Percentiles rank a stretch among this genome's conserved stretches.
These are phyloP conservation scores for Lerista edwardsae DNA, from an alignment of 2,797 vertebrate species.

Conservation along the genomic window DNA sequence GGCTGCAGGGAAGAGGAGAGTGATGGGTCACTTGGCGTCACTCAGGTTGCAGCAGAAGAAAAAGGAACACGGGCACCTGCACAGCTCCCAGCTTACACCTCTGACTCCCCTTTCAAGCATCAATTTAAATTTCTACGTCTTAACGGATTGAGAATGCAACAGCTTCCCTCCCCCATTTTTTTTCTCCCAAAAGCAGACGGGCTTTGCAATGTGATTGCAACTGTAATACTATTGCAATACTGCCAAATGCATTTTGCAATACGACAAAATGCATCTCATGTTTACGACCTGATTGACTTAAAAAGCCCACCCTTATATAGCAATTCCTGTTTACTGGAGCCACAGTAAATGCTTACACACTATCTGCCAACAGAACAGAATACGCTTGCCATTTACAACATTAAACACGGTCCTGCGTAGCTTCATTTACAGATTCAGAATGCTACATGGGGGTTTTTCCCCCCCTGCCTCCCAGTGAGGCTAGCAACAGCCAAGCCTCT, in stretches of 20 bases:
- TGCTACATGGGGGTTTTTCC: conserved; percentile 26
- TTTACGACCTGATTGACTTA: conserved; percentile 42
- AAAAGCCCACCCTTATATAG: conserved; percentile 44
- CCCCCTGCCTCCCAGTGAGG: conserved; percentile 2
- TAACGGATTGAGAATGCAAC: conserved; percentile 49
- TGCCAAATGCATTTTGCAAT: too few relatives aligned
- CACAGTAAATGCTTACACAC: conserved; percentile 71
- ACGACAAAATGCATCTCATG: conserved; percentile 51
- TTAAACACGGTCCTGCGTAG: conserved; percentile 63
- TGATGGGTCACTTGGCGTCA: conserved; percentile 26
- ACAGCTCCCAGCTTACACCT: conserved; percentile 44
- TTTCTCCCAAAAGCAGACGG: background rate
- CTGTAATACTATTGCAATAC: conserved; percentile 45
- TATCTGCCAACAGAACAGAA: conserved; percentile 70
- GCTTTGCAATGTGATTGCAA: too few relatives aligned
- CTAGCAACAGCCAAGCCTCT: conserved; percentile 67
- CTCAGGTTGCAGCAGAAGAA: conserved; percentile 30
- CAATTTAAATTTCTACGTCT: conserved; percentile 46
- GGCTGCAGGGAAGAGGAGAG: conserved; percentile 40
- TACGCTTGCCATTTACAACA: conserved; percentile 69
- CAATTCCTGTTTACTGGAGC: conserved; percentile 69
- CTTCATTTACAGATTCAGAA: conserved; percentile 68
- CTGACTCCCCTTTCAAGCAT: conserved; percentile 46
- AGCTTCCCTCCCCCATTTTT: conserved; percentile 42
- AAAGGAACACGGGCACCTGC: conserved; percentile 45